A percentile compares a stretch with the other conserved stretches of the same genome.
Evolutionary conservation across 2,797 vertebrate species (phyloP).

Genomic region (Scolopax bukidnonensis): DNA sequence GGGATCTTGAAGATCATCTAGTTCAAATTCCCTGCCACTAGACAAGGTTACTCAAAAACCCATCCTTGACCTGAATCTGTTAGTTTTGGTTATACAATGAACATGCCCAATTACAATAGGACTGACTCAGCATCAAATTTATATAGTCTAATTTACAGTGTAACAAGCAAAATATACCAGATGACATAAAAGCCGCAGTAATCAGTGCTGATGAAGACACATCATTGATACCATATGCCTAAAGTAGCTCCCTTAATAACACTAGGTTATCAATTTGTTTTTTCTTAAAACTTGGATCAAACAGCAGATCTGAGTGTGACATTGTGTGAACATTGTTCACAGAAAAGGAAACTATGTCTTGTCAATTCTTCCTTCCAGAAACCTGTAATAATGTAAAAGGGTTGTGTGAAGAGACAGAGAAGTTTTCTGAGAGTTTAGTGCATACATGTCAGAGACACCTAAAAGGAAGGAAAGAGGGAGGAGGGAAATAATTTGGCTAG

Average conservation of each 20-base stretch:
- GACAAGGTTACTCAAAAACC: neutral
- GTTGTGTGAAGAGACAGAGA: neutral
- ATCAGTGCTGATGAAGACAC: conserved; percentile 25
- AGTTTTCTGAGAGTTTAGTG: neutral
- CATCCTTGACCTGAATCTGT: neutral
- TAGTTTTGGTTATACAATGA: conserved; percentile 9
- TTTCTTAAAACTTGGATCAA: conserved; percentile 43
- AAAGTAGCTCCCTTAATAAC: conserved; percentile 22
- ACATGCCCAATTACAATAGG: conserved; percentile 11
- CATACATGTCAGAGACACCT: neutral
- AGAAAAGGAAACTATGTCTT: conserved; percentile 12
- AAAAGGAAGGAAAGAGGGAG: neutral
- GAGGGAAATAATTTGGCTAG: neutral
- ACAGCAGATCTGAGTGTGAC: conserved; percentile 6
- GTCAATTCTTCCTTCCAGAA: neutral
- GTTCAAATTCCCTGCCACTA: neutral
- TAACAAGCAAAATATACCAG: conserved; percentile 1
- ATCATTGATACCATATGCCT: conserved; percentile 1
- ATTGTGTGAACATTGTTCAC: neutral
- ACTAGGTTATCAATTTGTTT: conserved; percentile 6
- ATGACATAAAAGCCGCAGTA: neutral
- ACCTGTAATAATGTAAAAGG: neutral
- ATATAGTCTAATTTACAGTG: neutral
- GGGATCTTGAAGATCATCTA: neutral
- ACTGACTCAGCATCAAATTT: neutral